A percentile compares a stretch with the other conserved stretches of the same genome.
phyloP scores from a whole-genome alignment of 1,140 invertebrate species.

The Saccostrea cuccullata region DNA sequence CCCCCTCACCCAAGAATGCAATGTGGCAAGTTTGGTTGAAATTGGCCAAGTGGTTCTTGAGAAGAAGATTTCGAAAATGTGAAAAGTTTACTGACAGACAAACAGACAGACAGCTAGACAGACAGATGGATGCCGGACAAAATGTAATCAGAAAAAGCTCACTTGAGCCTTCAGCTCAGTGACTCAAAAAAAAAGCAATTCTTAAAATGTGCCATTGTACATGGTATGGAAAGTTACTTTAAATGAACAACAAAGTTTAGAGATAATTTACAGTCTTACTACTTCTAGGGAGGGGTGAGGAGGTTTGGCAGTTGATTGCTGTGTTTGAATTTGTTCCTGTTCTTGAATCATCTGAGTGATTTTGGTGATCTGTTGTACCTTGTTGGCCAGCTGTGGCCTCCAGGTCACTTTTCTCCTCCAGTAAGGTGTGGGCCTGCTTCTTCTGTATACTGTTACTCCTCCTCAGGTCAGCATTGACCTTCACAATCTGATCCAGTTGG shows the following conservation, averaged over 20 bases:
- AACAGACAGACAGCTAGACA: too few species aligned
- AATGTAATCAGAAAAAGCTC: too few species aligned
- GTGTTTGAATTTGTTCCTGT: conserved; percentile 62
- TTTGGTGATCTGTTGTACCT: conserved; percentile 85
- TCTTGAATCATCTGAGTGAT: conserved; percentile 86
- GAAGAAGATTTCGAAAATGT: too few species aligned
- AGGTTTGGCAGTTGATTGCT: conserved; percentile 1
- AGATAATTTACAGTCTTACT: conserved; percentile 17
- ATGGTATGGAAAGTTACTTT: background rate
- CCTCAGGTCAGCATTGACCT: conserved; percentile 88
- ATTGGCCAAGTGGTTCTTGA: too few species aligned
- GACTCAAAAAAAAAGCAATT: too few species aligned
- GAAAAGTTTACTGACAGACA: too few species aligned
- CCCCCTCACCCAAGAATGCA: too few species aligned
- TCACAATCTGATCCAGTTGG: conserved; percentile 90
- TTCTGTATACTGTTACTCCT: conserved; percentile 90
- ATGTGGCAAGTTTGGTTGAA: too few species aligned
- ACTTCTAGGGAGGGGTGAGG: conserved; percentile 44
- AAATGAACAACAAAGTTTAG: background rate
- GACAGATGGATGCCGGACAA: too few species aligned
- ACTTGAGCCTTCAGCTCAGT: too few species aligned
- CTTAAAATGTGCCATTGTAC: too few species aligned
- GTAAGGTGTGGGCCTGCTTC: conserved; percentile 88
- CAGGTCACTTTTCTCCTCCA: conserved; percentile 94
- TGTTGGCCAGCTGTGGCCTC: conserved; percentile 90